Conservation (phyloP, 2,113 vertebrate species). For the Rhombomys opimus region DNA sequence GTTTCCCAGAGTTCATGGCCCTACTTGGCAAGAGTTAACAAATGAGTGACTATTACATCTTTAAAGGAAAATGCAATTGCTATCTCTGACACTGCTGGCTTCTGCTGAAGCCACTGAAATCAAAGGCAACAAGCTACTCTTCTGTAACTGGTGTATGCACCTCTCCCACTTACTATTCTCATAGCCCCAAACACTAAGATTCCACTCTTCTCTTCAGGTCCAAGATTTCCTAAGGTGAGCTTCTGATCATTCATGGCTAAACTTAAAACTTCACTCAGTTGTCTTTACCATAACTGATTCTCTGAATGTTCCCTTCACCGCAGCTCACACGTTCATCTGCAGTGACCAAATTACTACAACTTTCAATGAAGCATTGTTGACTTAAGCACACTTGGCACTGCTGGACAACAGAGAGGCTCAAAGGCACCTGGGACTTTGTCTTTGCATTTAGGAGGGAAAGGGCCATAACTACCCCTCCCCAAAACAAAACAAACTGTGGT, state of each 20-base stretch:
- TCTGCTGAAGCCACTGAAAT: conserved; percentile 10
- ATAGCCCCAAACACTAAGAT: conserved; percentile 37
- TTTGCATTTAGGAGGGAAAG: background rate
- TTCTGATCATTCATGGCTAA: background rate
- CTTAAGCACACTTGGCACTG: background rate
- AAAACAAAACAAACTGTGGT: background rate
- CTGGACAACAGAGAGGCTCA: background rate
- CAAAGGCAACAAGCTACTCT: conserved; percentile 18
- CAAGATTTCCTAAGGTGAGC: conserved; percentile 41
- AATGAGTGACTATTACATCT: background rate
- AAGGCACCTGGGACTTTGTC: background rate
- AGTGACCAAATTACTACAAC: conserved; percentile 13
- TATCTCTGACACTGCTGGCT: background rate
- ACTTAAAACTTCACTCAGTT: background rate
- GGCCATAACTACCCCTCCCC: too few species aligned
- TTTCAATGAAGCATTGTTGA: background rate
- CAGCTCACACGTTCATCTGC: conserved; percentile 32
- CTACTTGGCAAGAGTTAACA: background rate
- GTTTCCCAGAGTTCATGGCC: background rate
- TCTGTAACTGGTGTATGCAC: background rate
- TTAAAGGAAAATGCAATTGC: background rate
- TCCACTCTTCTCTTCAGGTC: conserved; percentile 9
- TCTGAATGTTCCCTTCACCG: background rate
- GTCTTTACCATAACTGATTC: background rate
- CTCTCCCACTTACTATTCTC: conserved; percentile 1